phyloP scores from a whole-genome alignment of 2,113 vertebrate genomes.

The Bambusicola thoracicus region DNA sequence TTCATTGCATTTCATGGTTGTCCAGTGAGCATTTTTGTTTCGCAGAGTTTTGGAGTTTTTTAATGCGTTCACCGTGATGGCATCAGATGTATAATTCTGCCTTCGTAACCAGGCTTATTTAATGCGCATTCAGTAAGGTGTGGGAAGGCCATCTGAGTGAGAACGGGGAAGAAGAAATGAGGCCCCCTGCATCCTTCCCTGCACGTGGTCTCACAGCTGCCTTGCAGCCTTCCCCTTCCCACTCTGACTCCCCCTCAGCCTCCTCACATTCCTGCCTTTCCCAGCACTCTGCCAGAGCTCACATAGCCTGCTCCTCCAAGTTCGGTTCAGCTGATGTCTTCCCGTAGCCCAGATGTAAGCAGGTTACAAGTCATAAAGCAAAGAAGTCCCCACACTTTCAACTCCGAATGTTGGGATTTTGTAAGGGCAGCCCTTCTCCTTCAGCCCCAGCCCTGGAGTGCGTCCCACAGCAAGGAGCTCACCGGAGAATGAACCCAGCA shows the following conservation, averaged over 20 bases:
- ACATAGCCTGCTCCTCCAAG: background rate
- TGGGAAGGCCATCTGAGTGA: background rate
- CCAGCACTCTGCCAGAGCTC: background rate
- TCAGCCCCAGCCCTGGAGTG: background rate
- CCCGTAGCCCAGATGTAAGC: background rate
- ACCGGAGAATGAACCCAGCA: background rate
- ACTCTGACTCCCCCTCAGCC: background rate
- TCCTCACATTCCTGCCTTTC: background rate
- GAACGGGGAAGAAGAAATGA: background rate
- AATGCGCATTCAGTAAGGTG: background rate
- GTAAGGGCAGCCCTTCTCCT: background rate
- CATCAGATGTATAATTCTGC: background rate
- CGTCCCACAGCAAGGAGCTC: conserved; percentile 1
- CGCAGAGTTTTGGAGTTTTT: background rate
- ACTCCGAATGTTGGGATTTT: background rate
- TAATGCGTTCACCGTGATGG: background rate
- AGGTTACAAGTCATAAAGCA: background rate
- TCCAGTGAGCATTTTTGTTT: background rate
- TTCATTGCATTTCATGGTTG: background rate
- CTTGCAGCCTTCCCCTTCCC: background rate
- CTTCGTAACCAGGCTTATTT: background rate
- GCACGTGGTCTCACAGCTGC: background rate
- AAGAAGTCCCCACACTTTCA: background rate
- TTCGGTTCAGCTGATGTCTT: background rate
- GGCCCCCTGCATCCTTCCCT: background rate